Conservation (phyloP, 2,888 invertebrate genomes). For the Lasioglossum oenotherae region DNA sequence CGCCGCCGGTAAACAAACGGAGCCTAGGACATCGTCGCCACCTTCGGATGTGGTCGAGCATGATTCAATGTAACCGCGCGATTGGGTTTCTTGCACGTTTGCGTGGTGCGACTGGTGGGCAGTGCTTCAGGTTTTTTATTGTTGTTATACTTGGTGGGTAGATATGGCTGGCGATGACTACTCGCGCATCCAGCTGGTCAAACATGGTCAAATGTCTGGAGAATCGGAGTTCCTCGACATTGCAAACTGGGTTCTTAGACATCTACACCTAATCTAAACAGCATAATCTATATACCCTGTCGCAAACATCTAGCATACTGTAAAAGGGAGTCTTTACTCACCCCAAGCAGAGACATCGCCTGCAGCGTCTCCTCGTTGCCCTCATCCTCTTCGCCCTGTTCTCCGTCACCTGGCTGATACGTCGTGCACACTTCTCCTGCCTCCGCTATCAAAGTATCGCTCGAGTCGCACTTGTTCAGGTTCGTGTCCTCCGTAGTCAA, state of each 20-base stretch:
- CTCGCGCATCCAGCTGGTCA: not conserved
- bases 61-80: not conserved
- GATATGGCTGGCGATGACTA: not conserved
- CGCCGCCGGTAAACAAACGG: constrained; percentile 8
- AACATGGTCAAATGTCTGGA: not conserved
- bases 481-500: constrained; percentile 65
- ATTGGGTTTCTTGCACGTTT: not conserved
- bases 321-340: constrained; percentile 54
- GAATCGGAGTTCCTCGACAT: not conserved
- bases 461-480: constrained; percentile 80
- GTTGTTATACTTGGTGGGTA: not conserved
- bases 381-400: constrained; percentile 18
- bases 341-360: constrained; percentile 58
- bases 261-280: not conserved
- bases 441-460: constrained; percentile 80
- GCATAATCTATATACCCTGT: not conserved
- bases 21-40: not conserved
- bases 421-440: constrained; percentile 61
- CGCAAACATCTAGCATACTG: not conserved
- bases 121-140: not conserved
- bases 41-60: not conserved
- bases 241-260: not conserved
- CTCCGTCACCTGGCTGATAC: not conserved
- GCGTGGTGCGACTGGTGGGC: not conserved
- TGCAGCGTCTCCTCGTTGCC: constrained; percentile 25